Conservation (phyloP, 2,888 invertebrate species). For the Latrodectus hesperus region DNA sequence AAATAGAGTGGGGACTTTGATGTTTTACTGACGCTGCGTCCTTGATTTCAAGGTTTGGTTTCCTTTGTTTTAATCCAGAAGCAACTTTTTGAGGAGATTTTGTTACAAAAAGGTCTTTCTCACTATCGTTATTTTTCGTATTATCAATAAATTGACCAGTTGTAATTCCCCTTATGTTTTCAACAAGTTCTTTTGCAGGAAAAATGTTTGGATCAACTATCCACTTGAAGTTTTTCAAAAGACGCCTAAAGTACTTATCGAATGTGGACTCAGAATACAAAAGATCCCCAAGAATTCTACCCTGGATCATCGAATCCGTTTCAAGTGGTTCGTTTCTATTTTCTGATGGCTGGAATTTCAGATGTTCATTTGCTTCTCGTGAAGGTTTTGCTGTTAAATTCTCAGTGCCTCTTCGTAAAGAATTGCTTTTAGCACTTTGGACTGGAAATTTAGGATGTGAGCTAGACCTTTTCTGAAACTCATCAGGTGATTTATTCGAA, state of each 20-base stretch:
- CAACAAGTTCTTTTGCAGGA: conserved; percentile 7
- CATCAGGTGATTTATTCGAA: background rate
- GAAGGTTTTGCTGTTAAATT: too few species aligned
- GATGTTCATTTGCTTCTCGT: too few species aligned
- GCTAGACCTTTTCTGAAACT: background rate
- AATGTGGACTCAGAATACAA: conserved; percentile 32
- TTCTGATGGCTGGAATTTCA: too few species aligned
- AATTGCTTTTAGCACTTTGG: too few species aligned
- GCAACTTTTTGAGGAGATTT: background rate
- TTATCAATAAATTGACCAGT: background rate
- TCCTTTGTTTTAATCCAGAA: background rate
- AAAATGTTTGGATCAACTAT: conserved; percentile 11
- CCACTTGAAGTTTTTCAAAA: conserved; percentile 21
- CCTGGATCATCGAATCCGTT: background rate
- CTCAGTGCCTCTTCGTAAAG: too few species aligned
- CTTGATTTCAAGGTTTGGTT: too few species aligned
- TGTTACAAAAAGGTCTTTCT: background rate
- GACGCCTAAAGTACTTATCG: conserved; percentile 11
- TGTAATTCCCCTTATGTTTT: background rate
- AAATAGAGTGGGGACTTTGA: background rate
- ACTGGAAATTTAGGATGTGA: too few species aligned
- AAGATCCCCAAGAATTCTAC: conserved; percentile 25
- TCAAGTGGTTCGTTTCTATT: background rate
- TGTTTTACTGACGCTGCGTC: too few species aligned
- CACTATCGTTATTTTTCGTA: too few species aligned